These are phyloP conservation scores for Mycteria americana DNA, from an alignment of 2,797 vertebrate genomes.

Conservation along the genomic window DNA sequence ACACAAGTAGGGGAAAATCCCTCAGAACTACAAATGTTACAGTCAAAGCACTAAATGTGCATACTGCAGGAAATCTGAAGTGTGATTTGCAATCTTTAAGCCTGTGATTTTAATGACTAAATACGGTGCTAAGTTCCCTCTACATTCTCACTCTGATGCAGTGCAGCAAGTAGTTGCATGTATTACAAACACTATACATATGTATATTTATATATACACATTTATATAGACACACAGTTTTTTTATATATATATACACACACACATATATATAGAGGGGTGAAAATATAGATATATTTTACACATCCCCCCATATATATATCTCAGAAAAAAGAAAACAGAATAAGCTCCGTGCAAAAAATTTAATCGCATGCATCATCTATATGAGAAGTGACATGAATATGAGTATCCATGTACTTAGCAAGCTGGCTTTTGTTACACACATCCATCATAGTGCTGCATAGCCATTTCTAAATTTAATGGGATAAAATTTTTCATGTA, in stretches of 20 bases:
- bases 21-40: not conserved
- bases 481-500: not conserved
- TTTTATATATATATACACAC: not conserved
- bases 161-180: not conserved
- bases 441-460: not conserved
- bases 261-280: not conserved
- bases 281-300: not conserved
- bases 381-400: not conserved
- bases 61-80: not conserved
- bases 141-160: not conserved
- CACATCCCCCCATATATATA: fast-evolving
- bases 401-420: not conserved
- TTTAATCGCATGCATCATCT: not conserved
- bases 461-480: not conserved
- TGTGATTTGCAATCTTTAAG: not conserved
- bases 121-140: not conserved
- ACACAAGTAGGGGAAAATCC: not conserved
- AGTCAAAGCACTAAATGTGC: not conserved
- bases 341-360: not conserved
- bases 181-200: not conserved
- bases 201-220: no score
- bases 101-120: not conserved
- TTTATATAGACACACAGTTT: not conserved
- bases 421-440: not conserved
- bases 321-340: not conserved